phyloP scores from a whole-genome alignment of 1,140 invertebrate species.

The Eriosoma lanigerum region DNA sequence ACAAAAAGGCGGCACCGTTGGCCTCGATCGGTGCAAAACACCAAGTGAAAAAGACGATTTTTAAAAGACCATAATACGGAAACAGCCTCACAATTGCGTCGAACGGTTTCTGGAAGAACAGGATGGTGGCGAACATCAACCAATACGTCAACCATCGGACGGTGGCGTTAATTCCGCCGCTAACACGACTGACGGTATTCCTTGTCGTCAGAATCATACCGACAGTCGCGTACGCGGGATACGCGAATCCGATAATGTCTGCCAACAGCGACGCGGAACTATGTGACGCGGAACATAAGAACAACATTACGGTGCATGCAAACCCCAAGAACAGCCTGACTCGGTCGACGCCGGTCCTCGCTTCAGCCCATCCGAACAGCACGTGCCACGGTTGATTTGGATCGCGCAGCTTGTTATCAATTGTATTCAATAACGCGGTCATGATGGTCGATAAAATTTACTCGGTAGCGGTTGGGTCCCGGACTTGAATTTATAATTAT shows the following conservation, averaged over 20 bases:
- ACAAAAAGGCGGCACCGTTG: not conserved
- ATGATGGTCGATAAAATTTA: not conserved
- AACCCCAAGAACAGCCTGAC: not conserved
- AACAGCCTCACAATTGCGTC: not conserved
- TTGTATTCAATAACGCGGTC: not conserved
- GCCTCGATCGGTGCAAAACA: not conserved
- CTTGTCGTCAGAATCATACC: not conserved
- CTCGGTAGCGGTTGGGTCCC: too few species aligned
- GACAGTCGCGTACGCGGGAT: not conserved
- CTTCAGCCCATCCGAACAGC: not conserved
- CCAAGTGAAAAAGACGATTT: not conserved
- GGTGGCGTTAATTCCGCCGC: not conserved
- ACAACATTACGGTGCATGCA: not conserved
- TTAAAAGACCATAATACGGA: not conserved
- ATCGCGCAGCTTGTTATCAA: not conserved
- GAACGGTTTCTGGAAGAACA: not conserved
- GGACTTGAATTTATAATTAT: too few species aligned
- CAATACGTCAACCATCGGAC: not conserved
- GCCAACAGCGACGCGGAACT: not conserved
- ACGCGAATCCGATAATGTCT: not conserved
- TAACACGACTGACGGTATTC: not conserved
- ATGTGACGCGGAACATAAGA: not conserved
- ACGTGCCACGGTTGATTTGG: not conserved
- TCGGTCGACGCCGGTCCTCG: not conserved
- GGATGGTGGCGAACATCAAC: not conserved